Evolutionary conservation across 2,113 vertebrate species (phyloP).

Genomic region (Gobiocypris rarus): DNA sequence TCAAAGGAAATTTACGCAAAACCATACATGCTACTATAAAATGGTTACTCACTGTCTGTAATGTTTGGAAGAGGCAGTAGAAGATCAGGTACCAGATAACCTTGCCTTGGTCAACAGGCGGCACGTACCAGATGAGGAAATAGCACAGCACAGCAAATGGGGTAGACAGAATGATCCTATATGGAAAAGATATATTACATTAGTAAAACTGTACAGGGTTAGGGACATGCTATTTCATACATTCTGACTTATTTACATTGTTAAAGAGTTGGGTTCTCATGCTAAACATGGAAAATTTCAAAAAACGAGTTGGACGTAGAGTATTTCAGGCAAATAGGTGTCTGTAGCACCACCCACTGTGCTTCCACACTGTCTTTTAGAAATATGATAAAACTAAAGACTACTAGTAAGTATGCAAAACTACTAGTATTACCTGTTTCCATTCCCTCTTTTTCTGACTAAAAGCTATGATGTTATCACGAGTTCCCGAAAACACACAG

Average conservation of each 20-base stretch:
- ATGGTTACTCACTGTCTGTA: constrained; percentile 86
- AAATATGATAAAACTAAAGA: too few relatives aligned
- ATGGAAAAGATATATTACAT: background rate
- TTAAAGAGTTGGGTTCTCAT: too few relatives aligned
- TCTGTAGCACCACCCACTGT: too few relatives aligned
- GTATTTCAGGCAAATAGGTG: too few relatives aligned
- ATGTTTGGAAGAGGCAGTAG: constrained; percentile 94
- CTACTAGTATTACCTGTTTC: too few relatives aligned
- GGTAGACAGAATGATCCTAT: constrained; percentile 90
- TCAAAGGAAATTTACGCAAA: constrained; percentile 7
- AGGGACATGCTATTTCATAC: too few relatives aligned
- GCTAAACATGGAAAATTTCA: too few relatives aligned
- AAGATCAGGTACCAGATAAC: constrained; percentile 90
- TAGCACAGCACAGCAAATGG: constrained; percentile 88
- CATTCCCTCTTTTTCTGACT: background rate
- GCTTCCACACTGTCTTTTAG: too few relatives aligned
- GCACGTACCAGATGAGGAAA: constrained; percentile 93
- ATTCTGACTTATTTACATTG: too few relatives aligned
- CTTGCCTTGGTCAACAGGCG: constrained; percentile 81
- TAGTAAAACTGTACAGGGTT: background rate
- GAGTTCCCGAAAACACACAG: background rate
- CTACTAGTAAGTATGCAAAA: too few relatives aligned
- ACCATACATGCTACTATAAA: background rate
- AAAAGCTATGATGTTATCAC: background rate
- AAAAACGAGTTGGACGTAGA: too few relatives aligned